Evolutionary conservation across 2,888 invertebrate genomes (phyloP).

Genomic region (Magallana nippona): DNA sequence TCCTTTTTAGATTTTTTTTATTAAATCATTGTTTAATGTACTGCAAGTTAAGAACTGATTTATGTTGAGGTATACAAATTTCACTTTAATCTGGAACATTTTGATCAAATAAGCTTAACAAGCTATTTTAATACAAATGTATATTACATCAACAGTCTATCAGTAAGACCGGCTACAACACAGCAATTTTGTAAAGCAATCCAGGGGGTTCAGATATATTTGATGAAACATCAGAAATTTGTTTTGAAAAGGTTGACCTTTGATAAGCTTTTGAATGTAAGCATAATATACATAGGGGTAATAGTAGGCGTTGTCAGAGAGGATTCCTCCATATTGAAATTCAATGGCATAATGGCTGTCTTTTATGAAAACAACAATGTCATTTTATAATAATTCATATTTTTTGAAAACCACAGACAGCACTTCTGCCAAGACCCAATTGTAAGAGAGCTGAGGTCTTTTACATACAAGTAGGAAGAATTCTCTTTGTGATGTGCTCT

Average conservation of each 20-base stretch:
- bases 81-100: no score
- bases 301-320: not conserved
- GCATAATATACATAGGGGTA: no score
- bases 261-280: not conserved
- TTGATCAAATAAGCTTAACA: no score
- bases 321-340: conserved; percentile 8
- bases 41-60: no score
- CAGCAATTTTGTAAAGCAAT: not conserved
- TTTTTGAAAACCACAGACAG: conserved; percentile 26
- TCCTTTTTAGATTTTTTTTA: no score
- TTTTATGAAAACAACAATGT: not conserved
- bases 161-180: not conserved
- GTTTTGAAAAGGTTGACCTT: not conserved
- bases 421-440: not conserved
- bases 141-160: no score
- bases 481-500: not conserved
- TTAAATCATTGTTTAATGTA: no score
- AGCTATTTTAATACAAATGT: no score
- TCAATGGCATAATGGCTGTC: conserved; percentile 16
- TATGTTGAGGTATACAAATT: no score
- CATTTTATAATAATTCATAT: conserved; percentile 27
- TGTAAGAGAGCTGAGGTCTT: not conserved
- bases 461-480: not conserved
- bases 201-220: not conserved
- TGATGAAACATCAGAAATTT: conserved; percentile 6